Base-by-base conservation (phyloP, 2,888 invertebrate species). In the Tridacna crocea region DNA sequence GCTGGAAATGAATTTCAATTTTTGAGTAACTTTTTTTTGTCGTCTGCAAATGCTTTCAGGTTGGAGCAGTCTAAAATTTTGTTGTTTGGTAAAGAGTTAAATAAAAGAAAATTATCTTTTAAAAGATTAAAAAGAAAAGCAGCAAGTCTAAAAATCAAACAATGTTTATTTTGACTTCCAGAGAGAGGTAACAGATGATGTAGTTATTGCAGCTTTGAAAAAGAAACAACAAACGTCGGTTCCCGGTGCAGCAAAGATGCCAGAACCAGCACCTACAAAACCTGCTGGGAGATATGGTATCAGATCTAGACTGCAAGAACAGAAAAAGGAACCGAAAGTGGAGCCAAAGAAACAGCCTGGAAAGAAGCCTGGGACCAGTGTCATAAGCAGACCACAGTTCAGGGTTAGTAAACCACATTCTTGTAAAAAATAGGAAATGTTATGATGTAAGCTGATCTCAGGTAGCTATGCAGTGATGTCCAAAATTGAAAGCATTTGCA, bases 141-240 rank as follows among this genome's bases (percentile, higher is more conserved):
- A 55, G 15, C 19, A 3, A 55, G 15, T 55, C 19, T 6, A 3
- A 6, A 55, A 6, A 55, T 6, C 19, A 55, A 13, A n/a, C 61
- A 61, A 1, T 24, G 61, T 60, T 61, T 17, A n/a, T 61, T n/a
- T 58, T 60, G n/a, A 48, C 6, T 75, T 51, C 10, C 66, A 89
- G 89, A 82, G 87, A 60, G 89, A 89, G 70, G 87, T 89, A 24
- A 88, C 89, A 24, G 88, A 89, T 85, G 89, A 87, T 68, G 70
- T 88, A 65, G 85, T 89, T 6, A 75, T 87, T 60, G 82, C 80
- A 17, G 88, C 87, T 66, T 65, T 89, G 15, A 80, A 83, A 66
- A 88, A 88, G 68, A 83, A 84, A 24, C 75, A 82, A 46, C 77
- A 76, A n/a, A 77, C 80, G 36, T 75, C 70, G 19, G 78, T 88